phyloP scores from a whole-genome alignment of 1,140 invertebrate genomes.

The Brachionus calyciflorus region DNA sequence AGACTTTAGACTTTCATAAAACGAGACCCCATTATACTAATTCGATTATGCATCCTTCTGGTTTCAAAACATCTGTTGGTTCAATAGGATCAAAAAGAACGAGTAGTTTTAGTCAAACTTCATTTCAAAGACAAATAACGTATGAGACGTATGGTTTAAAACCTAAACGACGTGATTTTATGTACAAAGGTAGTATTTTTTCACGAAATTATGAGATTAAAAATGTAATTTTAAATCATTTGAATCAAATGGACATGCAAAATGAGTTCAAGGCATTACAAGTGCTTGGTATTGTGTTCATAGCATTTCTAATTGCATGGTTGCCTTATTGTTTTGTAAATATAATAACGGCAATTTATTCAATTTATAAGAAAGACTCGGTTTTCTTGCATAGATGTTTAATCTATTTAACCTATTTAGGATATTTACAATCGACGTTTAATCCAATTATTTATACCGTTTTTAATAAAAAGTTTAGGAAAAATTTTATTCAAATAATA shows the following conservation, averaged over 20 bases:
- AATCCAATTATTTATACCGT: constrained; percentile 45
- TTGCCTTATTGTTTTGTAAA: constrained; percentile 37
- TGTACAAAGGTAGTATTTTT: constrained; percentile 4
- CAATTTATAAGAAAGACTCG: not conserved
- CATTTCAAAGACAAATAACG: not conserved
- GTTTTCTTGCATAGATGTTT: not conserved
- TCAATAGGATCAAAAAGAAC: constrained; percentile 14
- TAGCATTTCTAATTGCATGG: constrained; percentile 44
- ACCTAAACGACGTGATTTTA: not conserved
- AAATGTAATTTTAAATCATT: constrained; percentile 22
- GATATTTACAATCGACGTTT: constrained; percentile 44
- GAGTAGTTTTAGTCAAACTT: constrained; percentile 1
- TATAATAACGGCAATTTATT: constrained; percentile 27
- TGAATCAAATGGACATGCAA: constrained; percentile 34
- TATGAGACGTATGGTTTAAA: not conserved
- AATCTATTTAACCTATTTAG: constrained; percentile 30
- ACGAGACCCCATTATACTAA: not conserved
- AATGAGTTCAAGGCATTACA: constrained; percentile 29
- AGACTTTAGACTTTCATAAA: not conserved
- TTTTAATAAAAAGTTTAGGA: constrained; percentile 41
- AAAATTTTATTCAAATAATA: constrained; percentile 40
- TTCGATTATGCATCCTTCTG: not conserved
- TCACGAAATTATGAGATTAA: constrained; percentile 16
- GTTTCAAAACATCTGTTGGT: constrained; percentile 14
- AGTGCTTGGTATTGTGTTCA: constrained; percentile 43